Percentiles rank a stretch among this genome's conserved stretches.
phyloP scores from a whole-genome alignment of 2,797 vertebrate genomes.

The Sorex maritimensis region DNA sequence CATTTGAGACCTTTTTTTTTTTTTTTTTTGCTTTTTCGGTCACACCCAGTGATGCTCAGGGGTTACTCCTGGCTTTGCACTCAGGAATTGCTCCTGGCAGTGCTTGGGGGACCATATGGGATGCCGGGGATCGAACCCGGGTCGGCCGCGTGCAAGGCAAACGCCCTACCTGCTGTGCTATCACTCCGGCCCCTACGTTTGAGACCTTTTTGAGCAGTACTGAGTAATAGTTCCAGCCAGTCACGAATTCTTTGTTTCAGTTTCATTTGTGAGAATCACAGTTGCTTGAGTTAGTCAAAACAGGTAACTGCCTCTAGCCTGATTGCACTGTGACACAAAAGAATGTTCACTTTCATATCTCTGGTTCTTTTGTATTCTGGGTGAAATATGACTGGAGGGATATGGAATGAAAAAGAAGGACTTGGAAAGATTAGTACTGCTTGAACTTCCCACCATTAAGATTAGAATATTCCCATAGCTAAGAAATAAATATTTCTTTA shows the following conservation, averaged over 20 bases:
- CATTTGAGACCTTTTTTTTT: neutral
- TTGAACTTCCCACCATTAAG: slow-evolving; percentile 20
- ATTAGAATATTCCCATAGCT: neutral
- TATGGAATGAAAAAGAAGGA: neutral
- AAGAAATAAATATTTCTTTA: slow-evolving; percentile 40
- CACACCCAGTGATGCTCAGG: no score
- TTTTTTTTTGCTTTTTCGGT: no score
- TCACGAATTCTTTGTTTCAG: neutral
- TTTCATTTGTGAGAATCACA: neutral
- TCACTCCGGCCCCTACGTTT: no score
- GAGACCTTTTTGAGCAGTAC: neutral
- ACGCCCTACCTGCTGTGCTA: no score
- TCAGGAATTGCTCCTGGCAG: no score
- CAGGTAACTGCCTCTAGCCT: neutral
- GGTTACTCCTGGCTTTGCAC: no score
- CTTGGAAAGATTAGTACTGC: neutral
- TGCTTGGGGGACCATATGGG: no score
- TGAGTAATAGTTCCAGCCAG: neutral
- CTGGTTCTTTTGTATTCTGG: slow-evolving; percentile 48
- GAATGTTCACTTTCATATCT: neutral
- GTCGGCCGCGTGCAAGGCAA: no score
- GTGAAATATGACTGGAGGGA: slow-evolving; percentile 7
- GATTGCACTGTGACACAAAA: neutral
- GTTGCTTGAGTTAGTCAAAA: slow-evolving; percentile 11
- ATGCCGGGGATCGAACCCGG: no score